These are phyloP conservation scores for Peucedramus taeniatus DNA, from an alignment of 2,113 vertebrate genomes.

Conservation along the genomic window DNA sequence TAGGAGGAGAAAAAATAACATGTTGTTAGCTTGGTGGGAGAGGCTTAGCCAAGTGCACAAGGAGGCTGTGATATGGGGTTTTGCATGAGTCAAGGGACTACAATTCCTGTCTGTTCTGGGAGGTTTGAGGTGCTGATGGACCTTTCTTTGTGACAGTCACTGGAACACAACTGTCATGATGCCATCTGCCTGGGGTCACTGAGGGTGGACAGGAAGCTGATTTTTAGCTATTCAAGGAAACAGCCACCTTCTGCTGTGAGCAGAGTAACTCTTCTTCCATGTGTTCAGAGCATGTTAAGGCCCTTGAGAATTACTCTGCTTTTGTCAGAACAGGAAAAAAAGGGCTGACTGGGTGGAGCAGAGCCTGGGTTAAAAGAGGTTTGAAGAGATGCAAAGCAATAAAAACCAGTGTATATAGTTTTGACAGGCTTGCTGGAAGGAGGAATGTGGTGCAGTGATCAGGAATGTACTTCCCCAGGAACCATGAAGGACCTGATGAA, in stretches of 20 bases:
- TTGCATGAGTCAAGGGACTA: neutral
- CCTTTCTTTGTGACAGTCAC: neutral
- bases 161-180: neutral
- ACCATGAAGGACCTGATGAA: neutral
- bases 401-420: neutral
- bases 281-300: neutral
- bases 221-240: neutral
- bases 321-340: neutral
- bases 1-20: neutral
- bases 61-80: neutral
- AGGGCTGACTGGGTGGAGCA: neutral
- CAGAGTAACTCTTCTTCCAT: neutral
- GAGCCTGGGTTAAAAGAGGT: neutral
- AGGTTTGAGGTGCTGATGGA: neutral
- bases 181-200: neutral
- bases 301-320: neutral
- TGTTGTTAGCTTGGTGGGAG: neutral
- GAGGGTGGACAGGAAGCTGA: neutral
- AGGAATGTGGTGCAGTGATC: neutral
- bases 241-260: neutral
- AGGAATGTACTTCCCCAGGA: neutral
- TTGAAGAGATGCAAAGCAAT: neutral
- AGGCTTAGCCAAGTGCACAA: neutral
- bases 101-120: neutral
- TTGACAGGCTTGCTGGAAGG: neutral